Base-by-base conservation (phyloP, 2,888 invertebrate species). In the Thymelicus sylvestris region DNA sequence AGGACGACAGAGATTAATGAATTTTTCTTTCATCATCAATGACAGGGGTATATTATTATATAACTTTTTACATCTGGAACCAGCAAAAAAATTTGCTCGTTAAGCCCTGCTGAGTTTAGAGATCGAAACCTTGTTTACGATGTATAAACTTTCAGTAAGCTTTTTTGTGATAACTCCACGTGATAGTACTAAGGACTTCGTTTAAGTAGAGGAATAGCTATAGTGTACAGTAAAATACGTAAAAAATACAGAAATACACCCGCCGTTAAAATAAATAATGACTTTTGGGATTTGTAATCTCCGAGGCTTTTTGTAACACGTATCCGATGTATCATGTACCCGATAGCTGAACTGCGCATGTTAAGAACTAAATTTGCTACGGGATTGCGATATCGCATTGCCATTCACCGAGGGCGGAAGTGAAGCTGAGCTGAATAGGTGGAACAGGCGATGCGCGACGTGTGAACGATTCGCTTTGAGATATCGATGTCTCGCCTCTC, bases 401-500 rank as follows among this genome's bases (percentile, higher is more conserved):
- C 60, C 44, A 39, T 57, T 59, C 47, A n/a, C 6, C 59, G 10
- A 48, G 15, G 44, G 15, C 15, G 60, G 38, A 47, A 38, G 24
- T 57, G 24, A 59, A 55, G 55, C 55, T 57, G 55, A 47, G 55
- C 6, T 24, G 55, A 60, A 67, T 60, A 44, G n/a, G 66, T 66
- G n/a, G 66, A 66, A 41, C 50, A 31, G 48, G 12, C 48, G 59
- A 67, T 48, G 66, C 60, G 12, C 48, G 59, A 67, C 59, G 66
- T 67, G 66, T 59, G 47, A 67, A 47, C 57, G 57, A 67, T 60
- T 67, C 44, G n/a, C 66, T 60, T 38, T 59, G 66, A 48, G 66
- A 66, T 66, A 60, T 60, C 38, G 59, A 38, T 55, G 55, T 55
- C 55, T 55, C 24, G 5, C 31, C 31, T 31, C 31, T 31, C 31